Conservation (phyloP, 2,797 vertebrate genomes). For the Lindbergichthys nudifrons region DNA sequence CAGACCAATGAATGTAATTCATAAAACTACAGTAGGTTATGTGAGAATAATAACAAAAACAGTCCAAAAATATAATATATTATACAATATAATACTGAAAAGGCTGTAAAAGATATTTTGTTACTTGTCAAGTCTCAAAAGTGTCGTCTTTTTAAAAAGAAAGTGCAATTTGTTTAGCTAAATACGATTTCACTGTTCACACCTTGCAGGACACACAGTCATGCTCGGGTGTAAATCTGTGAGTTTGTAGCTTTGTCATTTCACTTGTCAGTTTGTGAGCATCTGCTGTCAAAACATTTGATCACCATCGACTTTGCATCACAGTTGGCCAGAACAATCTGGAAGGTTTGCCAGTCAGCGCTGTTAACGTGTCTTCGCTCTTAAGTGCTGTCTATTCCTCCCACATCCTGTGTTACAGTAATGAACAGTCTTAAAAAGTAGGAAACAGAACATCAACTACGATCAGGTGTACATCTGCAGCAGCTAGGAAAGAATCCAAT, state of each 20-base stretch:
- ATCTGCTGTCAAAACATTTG: conserved; percentile 34
- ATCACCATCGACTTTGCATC: conserved; percentile 19
- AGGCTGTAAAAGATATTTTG: not conserved
- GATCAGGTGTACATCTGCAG: conserved; percentile 28
- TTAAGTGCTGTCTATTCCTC: conserved; percentile 12
- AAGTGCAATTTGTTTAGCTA: not conserved
- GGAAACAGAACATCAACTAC: conserved; percentile 24
- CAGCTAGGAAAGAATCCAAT: not conserved
- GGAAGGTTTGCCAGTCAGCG: conserved; percentile 14
- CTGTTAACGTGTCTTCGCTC: not conserved
- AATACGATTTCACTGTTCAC: not conserved
- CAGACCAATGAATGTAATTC: too few species aligned
- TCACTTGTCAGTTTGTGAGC: conserved; percentile 21
- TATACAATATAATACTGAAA: too few species aligned
- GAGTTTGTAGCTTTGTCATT: conserved; percentile 11
- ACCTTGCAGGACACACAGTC: not conserved
- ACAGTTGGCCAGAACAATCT: conserved; percentile 1
- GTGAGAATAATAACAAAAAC: too few species aligned
- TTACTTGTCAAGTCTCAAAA: not conserved
- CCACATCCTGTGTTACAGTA: conserved; percentile 1
- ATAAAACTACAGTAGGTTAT: too few species aligned
- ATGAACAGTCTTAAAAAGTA: conserved; percentile 16
- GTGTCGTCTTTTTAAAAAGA: not conserved
- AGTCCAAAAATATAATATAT: too few species aligned
- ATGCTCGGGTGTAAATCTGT: conserved; percentile 10